These are phyloP conservation scores for Myzus persicae DNA, from an alignment of 1,140 invertebrate species.

Conservation along the genomic window DNA sequence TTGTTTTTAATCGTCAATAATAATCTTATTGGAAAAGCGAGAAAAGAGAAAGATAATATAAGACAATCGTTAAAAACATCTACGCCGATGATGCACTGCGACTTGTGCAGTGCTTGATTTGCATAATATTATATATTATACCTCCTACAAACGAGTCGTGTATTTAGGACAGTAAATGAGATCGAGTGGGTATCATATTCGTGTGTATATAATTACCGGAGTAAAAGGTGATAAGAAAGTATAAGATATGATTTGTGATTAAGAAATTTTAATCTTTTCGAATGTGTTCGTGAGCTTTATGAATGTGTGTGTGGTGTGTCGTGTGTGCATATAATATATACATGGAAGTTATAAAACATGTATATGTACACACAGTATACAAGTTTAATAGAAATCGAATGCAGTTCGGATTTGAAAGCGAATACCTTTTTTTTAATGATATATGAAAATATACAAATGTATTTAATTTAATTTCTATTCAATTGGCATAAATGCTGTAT, in stretches of 20 bases:
- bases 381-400: not conserved
- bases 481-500: not conserved
- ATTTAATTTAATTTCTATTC: not conserved
- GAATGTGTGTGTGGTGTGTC: not conserved
- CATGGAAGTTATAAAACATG: not conserved
- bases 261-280: not conserved
- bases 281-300: not conserved
- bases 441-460: not conserved
- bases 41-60: not conserved
- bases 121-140: not conserved
- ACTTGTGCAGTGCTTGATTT: not conserved
- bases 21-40: not conserved
- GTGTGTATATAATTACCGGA: not conserved
- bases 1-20: not conserved
- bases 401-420: not conserved
- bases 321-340: not conserved
- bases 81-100: not conserved
- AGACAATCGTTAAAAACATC: not conserved
- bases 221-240: constrained; percentile 5
- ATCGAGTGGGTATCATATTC: constrained; percentile 8
- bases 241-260: constrained; percentile 13
- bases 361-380: not conserved
- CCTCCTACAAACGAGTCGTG: not conserved
- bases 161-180: constrained; percentile 16
- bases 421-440: not conserved